Percentiles rank a stretch among this genome's conserved stretches.
phyloP scores from a whole-genome alignment of 2,113 vertebrate genomes.

The Sander vitreus region DNA sequence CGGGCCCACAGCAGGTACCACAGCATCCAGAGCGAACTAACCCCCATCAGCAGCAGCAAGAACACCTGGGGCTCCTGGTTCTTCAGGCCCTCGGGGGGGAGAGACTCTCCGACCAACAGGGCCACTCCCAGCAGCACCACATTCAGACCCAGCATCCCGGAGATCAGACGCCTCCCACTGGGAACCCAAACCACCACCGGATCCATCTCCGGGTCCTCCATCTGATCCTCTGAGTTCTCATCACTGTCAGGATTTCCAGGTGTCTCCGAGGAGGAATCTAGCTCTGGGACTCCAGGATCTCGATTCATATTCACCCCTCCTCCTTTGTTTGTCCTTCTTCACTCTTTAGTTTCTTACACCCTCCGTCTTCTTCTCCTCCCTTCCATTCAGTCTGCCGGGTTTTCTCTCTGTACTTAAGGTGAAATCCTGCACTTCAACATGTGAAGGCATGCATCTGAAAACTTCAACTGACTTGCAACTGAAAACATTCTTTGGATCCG shows the following conservation, averaged over 20 bases:
- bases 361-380: neutral
- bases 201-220: constrained; percentile 21
- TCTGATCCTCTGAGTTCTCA: neutral
- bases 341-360: neutral
- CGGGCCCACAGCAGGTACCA: constrained; percentile 84
- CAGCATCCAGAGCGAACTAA: constrained; percentile 86
- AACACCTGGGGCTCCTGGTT: constrained; percentile 85
- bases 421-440: neutral
- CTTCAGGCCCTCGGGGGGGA: constrained; percentile 81
- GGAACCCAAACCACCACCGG: constrained; percentile 76
- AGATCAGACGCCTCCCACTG: constrained; percentile 87
- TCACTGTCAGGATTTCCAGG: neutral
- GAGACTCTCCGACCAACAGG: constrained; percentile 86
- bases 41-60: constrained; percentile 86
- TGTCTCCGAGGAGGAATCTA: neutral
- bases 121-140: constrained; percentile 89
- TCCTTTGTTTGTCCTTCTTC: neutral
- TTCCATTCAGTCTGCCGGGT: neutral
- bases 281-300: constrained; percentile 9
- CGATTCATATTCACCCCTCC: constrained; percentile 5
- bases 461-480: no score
- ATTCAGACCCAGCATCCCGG: constrained; percentile 90
- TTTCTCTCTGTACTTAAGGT: neutral
- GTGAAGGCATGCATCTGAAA: neutral
- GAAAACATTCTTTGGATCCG: fast-evolving